These are phyloP conservation scores for Morone saxatilis DNA, from an alignment of 2,113 vertebrate species.

Conservation along the genomic window DNA sequence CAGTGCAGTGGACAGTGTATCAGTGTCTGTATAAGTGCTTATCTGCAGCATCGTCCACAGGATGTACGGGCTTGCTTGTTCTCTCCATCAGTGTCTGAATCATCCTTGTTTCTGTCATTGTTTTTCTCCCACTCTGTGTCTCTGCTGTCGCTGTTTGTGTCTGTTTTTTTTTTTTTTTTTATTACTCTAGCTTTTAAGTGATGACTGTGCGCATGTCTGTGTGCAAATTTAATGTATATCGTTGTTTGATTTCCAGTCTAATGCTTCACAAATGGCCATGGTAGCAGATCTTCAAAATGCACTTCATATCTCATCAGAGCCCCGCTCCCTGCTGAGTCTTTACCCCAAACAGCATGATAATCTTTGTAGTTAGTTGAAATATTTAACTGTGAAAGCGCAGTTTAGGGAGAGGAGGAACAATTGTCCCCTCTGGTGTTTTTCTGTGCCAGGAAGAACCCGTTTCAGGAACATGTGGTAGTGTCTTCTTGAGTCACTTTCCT, in stretches of 20 bases:
- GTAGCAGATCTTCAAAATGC: constrained; percentile 8
- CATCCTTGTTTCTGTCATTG: background rate
- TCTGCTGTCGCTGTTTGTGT: background rate
- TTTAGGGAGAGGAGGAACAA: constrained; percentile 14
- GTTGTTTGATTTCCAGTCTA: constrained; percentile 21
- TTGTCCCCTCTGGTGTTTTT: constrained; percentile 26
- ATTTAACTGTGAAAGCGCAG: constrained; percentile 34
- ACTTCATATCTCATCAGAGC: background rate
- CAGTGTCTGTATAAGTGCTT: background rate
- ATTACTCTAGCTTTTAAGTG: constrained; percentile 10
- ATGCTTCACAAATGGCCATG: constrained; percentile 2
- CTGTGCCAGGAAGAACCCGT: constrained; percentile 4
- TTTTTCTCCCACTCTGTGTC: background rate
- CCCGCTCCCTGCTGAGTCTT: constrained; percentile 26
- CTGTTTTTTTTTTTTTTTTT: background rate
- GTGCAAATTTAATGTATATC: background rate
- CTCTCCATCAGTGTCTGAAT: constrained; percentile 5
- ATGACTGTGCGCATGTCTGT: background rate
- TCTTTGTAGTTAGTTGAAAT: constrained; percentile 35
- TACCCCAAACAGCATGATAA: constrained; percentile 5
- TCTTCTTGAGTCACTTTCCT: constrained; percentile 11
- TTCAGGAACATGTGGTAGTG: constrained; percentile 3
- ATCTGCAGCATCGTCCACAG: constrained; percentile 9
- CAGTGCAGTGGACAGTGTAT: background rate
- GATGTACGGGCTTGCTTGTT: background rate